Conservation (phyloP, 2,797 vertebrate genomes). For the Rhinophrynus dorsalis region DNA sequence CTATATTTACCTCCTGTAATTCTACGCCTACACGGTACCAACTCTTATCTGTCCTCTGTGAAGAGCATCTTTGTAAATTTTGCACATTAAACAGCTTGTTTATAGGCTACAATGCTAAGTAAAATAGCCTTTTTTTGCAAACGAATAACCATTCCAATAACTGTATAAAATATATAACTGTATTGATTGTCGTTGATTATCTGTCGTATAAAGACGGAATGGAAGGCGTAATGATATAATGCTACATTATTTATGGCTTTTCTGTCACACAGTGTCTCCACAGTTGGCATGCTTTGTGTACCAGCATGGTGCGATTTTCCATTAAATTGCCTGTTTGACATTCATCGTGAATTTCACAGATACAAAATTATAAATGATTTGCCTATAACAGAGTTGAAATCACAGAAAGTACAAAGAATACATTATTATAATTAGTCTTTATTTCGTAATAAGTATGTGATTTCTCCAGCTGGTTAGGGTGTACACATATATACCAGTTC, state of each 20-base stretch:
- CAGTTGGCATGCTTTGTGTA: conserved; percentile 46
- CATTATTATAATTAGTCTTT: conserved; percentile 5
- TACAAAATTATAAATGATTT: conserved; percentile 21
- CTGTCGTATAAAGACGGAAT: conserved; percentile 11
- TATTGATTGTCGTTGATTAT: conserved; percentile 34
- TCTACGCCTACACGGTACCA: too few relatives aligned
- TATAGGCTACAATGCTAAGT: too few relatives aligned
- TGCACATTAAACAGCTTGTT: too few relatives aligned
- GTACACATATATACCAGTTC: too few relatives aligned
- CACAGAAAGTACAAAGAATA: background rate
- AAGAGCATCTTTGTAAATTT: too few relatives aligned
- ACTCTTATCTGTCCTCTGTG: too few relatives aligned
- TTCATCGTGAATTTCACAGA: conserved; percentile 28
- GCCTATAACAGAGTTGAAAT: background rate
- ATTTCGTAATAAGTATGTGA: background rate
- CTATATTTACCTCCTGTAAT: too few relatives aligned
- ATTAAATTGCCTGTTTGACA: conserved; percentile 55
- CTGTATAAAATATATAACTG: conserved; percentile 4
- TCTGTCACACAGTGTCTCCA: conserved; percentile 47
- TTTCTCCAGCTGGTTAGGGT: background rate
- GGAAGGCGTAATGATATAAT: conserved; percentile 44
- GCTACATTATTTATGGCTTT: conserved; percentile 55
- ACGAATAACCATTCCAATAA: too few relatives aligned
- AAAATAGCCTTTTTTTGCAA: too few relatives aligned
- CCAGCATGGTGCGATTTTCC: conserved; percentile 53